Evolutionary conservation across 92 coral and sea anemone species (phyloP).

Genomic region (Parazoanthus darwini): DNA sequence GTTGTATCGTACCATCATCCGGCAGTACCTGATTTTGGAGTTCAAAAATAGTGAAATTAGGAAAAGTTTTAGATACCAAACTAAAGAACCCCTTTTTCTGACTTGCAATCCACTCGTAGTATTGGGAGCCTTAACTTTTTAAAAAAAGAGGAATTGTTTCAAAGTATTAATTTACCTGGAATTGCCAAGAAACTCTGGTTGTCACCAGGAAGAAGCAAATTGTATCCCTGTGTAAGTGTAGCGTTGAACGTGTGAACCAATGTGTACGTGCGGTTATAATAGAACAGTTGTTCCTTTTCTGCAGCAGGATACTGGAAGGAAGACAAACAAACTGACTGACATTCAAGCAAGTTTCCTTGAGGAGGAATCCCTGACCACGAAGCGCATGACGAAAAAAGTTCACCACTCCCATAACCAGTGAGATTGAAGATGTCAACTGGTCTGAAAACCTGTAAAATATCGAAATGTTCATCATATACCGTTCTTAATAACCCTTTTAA

Average conservation of each 20-base stretch:
- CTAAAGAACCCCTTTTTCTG: too few species aligned
- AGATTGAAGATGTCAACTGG: conserved; percentile 17
- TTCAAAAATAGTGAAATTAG: too few species aligned
- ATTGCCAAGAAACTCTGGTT: conserved; percentile 35
- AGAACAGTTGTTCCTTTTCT: background rate
- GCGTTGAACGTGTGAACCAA: conserved; percentile 50
- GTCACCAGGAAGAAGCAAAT: conserved; percentile 58
- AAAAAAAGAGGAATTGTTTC: conserved; percentile 36
- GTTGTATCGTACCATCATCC: too few species aligned
- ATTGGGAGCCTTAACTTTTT: background rate
- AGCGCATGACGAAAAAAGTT: background rate
- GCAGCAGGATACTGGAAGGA: background rate
- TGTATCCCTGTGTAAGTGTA: conserved; percentile 59
- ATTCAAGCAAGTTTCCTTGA: background rate
- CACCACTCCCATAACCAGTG: background rate
- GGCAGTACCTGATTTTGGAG: too few species aligned
- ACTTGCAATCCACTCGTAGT: background rate
- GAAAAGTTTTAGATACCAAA: too few species aligned
- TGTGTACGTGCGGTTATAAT: conserved; percentile 34
- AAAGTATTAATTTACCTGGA: conserved; percentile 62
- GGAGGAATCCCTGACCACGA: conserved; percentile 1
- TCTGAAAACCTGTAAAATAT: conserved; percentile 24
- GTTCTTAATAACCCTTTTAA: too few species aligned
- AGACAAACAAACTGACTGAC: conserved; percentile 24
- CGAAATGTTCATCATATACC: background rate